A percentile compares a stretch with the other conserved stretches of the same genome.
Evolutionary conservation across 2,797 vertebrate genomes (phyloP).

Genomic region (Bovichtus variegatus): DNA sequence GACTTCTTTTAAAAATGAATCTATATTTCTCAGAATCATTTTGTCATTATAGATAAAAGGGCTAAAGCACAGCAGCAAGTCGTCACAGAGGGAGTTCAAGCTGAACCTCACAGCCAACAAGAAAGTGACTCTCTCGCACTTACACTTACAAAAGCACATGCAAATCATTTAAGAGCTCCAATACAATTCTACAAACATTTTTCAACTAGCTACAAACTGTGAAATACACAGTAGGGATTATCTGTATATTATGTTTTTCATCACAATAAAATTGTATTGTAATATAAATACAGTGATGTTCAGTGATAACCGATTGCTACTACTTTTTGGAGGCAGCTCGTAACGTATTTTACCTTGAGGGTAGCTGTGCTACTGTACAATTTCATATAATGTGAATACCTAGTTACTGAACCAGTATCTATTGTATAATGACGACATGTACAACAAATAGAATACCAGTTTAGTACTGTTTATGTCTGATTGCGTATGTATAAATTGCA

Average conservation of each 20-base stretch:
- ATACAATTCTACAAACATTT: no score
- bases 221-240: no score
- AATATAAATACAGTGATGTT: background rate
- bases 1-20: conserved; percentile 19
- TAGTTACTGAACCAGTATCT: background rate
- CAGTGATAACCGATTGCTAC: background rate
- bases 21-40: conserved; percentile 35
- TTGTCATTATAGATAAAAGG: conserved; percentile 48
- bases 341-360: background rate
- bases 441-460: background rate
- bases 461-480: background rate
- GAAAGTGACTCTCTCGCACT: conserved; percentile 1
- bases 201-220: background rate
- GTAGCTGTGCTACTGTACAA: background rate
- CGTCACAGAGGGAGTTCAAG: conserved; percentile 44
- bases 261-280: no score
- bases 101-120: conserved; percentile 24
- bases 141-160: background rate
- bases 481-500: background rate
- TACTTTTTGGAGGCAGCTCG: no score
- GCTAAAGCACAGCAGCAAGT: conserved; percentile 26
- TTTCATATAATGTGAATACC: no score
- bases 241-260: background rate
- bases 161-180: background rate
- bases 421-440: background rate